phyloP scores from a whole-genome alignment of 2,113 vertebrate genomes.

The Callithrix jacchus region DNA sequence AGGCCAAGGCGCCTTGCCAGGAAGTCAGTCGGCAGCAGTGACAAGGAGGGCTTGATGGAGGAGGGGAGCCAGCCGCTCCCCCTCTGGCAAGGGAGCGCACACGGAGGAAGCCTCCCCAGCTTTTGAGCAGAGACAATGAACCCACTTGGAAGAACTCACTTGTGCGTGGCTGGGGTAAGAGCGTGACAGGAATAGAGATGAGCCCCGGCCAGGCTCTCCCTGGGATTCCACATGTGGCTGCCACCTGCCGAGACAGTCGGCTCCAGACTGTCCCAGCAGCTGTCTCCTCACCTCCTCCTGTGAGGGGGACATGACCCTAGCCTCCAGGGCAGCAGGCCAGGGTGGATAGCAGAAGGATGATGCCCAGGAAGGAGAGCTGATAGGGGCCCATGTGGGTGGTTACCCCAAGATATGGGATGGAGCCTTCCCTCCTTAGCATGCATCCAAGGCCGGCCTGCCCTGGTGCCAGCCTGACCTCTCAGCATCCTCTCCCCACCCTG shows the following conservation, averaged over 20 bases:
- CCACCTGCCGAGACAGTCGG: background rate
- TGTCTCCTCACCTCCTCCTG: background rate
- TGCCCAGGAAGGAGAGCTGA: background rate
- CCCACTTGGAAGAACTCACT: background rate
- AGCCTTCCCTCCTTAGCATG: background rate
- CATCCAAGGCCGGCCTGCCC: rapidly evolving
- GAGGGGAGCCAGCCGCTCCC: no score
- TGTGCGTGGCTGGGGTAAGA: background rate
- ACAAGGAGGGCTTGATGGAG: no score
- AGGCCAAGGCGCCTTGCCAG: rapidly evolving
- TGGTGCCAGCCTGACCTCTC: background rate
- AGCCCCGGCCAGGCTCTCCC: background rate
- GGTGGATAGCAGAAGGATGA: no score
- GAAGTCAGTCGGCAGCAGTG: background rate
- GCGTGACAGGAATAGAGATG: background rate
- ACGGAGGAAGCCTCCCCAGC: rapidly evolving
- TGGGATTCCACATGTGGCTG: background rate
- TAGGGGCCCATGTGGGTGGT: rapidly evolving
- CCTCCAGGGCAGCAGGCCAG: background rate
- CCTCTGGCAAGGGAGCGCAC: rapidly evolving
- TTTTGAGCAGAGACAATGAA: background rate
- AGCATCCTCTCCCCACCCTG: background rate
- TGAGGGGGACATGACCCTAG: background rate
- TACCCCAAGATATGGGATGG: rapidly evolving
- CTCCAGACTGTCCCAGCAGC: background rate